Conservation (phyloP, 2,113 vertebrate species). For the Nothobranchius furzeri region DNA sequence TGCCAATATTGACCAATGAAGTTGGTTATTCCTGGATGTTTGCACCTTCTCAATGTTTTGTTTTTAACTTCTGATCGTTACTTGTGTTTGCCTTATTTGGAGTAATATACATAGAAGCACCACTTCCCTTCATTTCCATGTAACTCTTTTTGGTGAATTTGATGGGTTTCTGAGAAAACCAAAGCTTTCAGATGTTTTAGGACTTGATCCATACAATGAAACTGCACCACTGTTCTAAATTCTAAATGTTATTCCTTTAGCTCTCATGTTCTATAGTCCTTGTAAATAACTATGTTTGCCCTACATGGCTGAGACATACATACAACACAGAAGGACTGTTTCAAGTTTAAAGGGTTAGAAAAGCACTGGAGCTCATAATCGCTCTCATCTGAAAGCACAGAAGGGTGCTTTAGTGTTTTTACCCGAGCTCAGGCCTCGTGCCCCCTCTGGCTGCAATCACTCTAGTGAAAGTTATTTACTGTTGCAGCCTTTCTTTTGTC, state of each 20-base stretch:
- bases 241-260: background rate
- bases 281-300: conserved; percentile 16
- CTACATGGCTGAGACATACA: conserved; percentile 7
- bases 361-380: conserved; percentile 25
- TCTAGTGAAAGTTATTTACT: conserved; percentile 63
- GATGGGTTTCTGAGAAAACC: background rate
- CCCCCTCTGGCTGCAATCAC: conserved; percentile 42
- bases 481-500: conserved; percentile 27
- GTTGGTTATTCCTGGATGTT: too few species aligned
- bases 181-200: background rate
- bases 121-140: background rate
- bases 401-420: conserved; percentile 35
- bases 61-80: too few species aligned
- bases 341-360: conserved; percentile 32
- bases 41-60: too few species aligned
- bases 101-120: too few species aligned
- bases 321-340: conserved; percentile 24
- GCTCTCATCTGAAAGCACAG: conserved; percentile 23
- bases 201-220: background rate
- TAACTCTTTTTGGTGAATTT: background rate
- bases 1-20: too few species aligned
- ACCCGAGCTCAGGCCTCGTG: conserved; percentile 30
- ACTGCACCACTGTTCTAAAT: background rate
- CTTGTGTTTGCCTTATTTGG: too few species aligned
- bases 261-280: background rate